Evolutionary conservation across 2,888 invertebrate species (phyloP), one percentile per base, ranked within the genome.

Genomic region (Drosophila nr. perissopoda): DNA sequence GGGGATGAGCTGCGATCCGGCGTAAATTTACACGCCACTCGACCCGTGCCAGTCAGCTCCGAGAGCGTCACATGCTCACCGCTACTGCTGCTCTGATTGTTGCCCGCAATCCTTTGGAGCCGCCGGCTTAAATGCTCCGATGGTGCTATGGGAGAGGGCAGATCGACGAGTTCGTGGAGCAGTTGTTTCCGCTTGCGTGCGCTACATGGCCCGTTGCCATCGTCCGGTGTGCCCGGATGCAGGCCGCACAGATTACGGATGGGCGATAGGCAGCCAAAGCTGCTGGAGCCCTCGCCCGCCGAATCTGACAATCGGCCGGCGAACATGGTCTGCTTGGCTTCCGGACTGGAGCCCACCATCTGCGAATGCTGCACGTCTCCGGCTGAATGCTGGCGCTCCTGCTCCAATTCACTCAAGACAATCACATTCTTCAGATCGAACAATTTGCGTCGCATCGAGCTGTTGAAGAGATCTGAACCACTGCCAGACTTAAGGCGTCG

Each of bases 371-470:
- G 60, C 1, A 67, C 57, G 10, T 54, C 64, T 2, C 16, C 45
- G 45, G 57, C 27, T 3, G 42, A 29, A 7, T 54, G 59, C 31
- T 62, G 69, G 11, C 75, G 77, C 29, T 62, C 68, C 11, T 60
- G 52, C 13, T 67, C 74, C 8, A 75, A 69, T 33, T 79, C 78
- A 1, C 89, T 90, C 13, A 87, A 67, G 11, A 88, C 82, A 25
- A 89, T 71, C n/a, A 87, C 78, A 49, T 90, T 88, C 25, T 92
- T 91, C 69, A 90, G 69, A 45, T 91, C 92, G 21, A 93, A 93
- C 3, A 93, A 80, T 70, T 93, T 93, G 6, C 93, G 91, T 0
- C 93, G 86, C 75, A 93, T 84, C 0, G 93, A 93, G 18, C 87
- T 91, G 69, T 93, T 93, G 5, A 92, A 91, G 0, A 81, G 66